These are phyloP conservation scores for Crambe crambe DNA, from an alignment of 37 sponge, comb jelly and placozoan species.

Conservation along the genomic window DNA sequence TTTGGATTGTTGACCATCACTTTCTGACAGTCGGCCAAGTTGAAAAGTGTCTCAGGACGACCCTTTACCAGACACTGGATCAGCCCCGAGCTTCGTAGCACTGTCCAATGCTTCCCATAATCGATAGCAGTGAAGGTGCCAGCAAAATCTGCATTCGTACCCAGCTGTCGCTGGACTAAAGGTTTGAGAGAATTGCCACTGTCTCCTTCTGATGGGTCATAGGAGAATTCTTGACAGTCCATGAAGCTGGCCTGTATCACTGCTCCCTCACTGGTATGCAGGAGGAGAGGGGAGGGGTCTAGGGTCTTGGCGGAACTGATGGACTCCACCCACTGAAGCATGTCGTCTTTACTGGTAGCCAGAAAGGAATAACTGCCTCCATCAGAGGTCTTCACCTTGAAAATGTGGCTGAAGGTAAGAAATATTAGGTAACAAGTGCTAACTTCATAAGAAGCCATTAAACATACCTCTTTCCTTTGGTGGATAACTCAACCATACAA, in stretches of 20 bases:
- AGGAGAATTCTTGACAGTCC: slow-evolving; percentile 41
- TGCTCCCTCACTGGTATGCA: slow-evolving; percentile 50
- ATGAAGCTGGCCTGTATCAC: slow-evolving; percentile 55
- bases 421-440: not conserved
- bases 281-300: slow-evolving; percentile 58
- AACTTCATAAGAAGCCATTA: not conserved
- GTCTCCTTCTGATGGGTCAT: not conserved
- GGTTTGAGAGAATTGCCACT: slow-evolving; percentile 6
- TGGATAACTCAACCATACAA: slow-evolving; percentile 14
- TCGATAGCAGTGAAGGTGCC: slow-evolving; percentile 30
- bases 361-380: not conserved
- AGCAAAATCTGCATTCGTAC: slow-evolving; percentile 7
- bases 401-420: slow-evolving; percentile 7
- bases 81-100: slow-evolving; percentile 63
- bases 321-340: slow-evolving; percentile 72
- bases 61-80: slow-evolving; percentile 60
- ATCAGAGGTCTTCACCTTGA: slow-evolving; percentile 24
- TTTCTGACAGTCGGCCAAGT: slow-evolving; percentile 11
- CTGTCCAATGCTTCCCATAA: slow-evolving; percentile 74
- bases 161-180: slow-evolving; percentile 13
- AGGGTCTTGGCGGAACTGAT: slow-evolving; percentile 35
- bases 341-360: slow-evolving; percentile 42
- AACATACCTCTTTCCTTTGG: slow-evolving; percentile 60
- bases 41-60: slow-evolving; percentile 43
- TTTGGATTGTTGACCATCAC: slow-evolving; percentile 41